Conservation (phyloP, 2,797 vertebrate species). For the Pangasius djambal region DNA sequence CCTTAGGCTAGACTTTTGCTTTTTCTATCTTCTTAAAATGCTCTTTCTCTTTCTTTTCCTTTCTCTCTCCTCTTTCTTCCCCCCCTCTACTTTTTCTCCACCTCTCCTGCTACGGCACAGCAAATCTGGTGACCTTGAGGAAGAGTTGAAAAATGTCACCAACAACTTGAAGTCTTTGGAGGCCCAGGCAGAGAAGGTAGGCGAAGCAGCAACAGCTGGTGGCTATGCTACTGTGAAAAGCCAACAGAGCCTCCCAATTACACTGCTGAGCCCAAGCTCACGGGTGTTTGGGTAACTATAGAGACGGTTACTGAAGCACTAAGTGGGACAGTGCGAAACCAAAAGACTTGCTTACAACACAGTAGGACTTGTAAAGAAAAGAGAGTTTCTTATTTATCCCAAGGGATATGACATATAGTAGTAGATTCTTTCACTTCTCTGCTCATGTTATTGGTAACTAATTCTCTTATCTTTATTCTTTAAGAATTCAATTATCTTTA, state of each 20-base stretch:
- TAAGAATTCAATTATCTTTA: neutral
- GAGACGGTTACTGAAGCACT: constrained; percentile 34
- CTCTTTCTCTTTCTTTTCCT: constrained; percentile 62
- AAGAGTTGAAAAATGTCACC: constrained; percentile 99
- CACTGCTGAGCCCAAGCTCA: neutral
- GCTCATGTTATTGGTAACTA: neutral
- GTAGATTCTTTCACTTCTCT: neutral
- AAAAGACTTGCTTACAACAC: constrained; percentile 1
- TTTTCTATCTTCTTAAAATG: constrained; percentile 71
- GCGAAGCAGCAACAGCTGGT: constrained; percentile 42
- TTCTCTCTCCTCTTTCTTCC: constrained; percentile 58
- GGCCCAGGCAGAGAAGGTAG: constrained; percentile 94
- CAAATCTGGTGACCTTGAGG: constrained; percentile 99
- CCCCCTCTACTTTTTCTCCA: constrained; percentile 50
- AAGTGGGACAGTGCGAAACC: constrained; percentile 20
- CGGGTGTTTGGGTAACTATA: constrained; percentile 32
- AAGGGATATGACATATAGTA: neutral
- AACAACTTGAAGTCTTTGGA: constrained; percentile 99
- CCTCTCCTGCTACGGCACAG: constrained; percentile 74
- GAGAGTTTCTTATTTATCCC: neutral
- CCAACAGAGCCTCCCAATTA: constrained; percentile 28
- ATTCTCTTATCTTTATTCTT: too few relatives aligned
- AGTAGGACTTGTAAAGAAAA: neutral
- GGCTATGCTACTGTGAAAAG: constrained; percentile 21
- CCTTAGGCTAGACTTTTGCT: constrained; percentile 56